Conservation (phyloP, 2,888 invertebrate species). For the Rhagonycha fulva region DNA sequence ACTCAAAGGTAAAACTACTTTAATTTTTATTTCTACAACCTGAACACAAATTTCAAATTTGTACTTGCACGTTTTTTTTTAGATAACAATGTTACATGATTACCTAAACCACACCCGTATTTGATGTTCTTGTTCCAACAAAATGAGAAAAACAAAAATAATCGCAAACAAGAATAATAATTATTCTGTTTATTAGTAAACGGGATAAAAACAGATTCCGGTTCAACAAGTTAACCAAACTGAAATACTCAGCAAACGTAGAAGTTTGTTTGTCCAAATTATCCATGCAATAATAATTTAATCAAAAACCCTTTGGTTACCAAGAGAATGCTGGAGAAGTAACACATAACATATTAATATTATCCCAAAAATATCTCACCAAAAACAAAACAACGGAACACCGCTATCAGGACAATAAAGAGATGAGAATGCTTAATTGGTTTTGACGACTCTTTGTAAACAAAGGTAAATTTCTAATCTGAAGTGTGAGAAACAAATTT, state of each 20-base stretch:
- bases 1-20: neutral
- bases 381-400: neutral
- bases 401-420: neutral
- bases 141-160: neutral
- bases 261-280: neutral
- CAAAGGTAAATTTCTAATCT: constrained; percentile 3
- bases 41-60: neutral
- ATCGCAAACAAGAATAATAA: neutral
- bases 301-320: neutral
- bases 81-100: neutral
- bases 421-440: neutral
- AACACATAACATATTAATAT: neutral
- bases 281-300: neutral
- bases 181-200: neutral
- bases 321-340: neutral
- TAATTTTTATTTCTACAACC: neutral
- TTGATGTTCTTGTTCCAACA: neutral
- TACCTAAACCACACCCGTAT: neutral
- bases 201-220: neutral
- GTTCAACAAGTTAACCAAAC: neutral
- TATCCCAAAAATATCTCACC: neutral
- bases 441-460: neutral
- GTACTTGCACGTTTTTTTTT: neutral
- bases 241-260: neutral
- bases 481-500: neutral